phyloP scores from a whole-genome alignment of 2,888 invertebrate species.

The Macrophya annulata region DNA sequence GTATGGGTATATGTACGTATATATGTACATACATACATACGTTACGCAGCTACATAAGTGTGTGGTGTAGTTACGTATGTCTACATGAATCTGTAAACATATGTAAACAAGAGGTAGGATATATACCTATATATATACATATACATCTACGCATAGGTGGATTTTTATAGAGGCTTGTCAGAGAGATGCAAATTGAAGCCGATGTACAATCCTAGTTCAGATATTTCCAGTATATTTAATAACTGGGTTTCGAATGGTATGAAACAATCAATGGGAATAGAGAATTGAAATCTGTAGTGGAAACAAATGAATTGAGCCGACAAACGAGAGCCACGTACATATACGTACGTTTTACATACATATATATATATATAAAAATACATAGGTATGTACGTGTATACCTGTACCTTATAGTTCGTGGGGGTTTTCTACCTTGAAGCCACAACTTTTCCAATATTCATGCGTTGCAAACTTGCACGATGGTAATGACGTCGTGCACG shows the following conservation, averaged over 20 bases:
- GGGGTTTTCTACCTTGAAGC: background rate
- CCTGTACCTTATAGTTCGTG: background rate
- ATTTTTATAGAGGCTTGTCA: background rate
- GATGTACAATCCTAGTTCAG: background rate
- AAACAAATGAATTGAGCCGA: slow-evolving; percentile 48
- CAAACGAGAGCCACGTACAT: slow-evolving; percentile 2
- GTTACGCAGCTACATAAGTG: too few relatives aligned
- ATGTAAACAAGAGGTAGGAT: background rate
- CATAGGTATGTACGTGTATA: background rate
- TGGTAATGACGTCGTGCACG: slow-evolving; percentile 43
- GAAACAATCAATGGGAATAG: slow-evolving; percentile 39
- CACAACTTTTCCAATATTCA: slow-evolving; percentile 52
- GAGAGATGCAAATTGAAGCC: background rate
- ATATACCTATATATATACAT: too few relatives aligned
- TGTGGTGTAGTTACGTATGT: background rate
- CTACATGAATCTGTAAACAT: slow-evolving; percentile 9
- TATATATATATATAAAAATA: background rate
- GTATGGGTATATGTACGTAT: background rate
- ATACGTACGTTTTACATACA: background rate
- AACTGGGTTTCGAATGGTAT: slow-evolving; percentile 18
- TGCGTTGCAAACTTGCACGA: slow-evolving; percentile 34
- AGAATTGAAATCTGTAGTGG: slow-evolving; percentile 38
- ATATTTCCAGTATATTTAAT: slow-evolving; percentile 20
- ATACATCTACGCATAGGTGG: background rate
- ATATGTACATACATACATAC: background rate